phyloP scores from a whole-genome alignment of 2,113 vertebrate species.

The Tiliqua scincoides region DNA sequence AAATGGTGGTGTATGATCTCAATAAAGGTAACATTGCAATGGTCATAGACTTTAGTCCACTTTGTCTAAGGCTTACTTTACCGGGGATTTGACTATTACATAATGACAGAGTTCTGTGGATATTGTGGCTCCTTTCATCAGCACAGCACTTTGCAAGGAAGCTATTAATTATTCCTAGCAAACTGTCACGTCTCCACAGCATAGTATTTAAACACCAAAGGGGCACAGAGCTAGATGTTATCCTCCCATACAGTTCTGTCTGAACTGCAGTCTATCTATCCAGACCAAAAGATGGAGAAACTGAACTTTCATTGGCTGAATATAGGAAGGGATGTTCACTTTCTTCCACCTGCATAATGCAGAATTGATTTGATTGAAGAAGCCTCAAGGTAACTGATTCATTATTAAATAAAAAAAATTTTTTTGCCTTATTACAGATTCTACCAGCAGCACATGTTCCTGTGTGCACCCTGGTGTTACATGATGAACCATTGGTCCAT shows the following conservation, averaged over 20 bases:
- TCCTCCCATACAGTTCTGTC: neutral
- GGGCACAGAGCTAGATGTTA: neutral
- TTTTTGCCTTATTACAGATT: neutral
- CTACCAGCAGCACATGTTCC: neutral
- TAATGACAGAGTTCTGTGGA: neutral
- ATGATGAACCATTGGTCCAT: too few species aligned
- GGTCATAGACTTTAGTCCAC: neutral
- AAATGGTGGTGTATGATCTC: too few species aligned
- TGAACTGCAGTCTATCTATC: neutral
- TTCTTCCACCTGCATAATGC: neutral
- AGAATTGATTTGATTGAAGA: neutral
- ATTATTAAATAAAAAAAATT: neutral
- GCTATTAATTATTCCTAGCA: conserved; percentile 5
- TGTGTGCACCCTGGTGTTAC: neutral
- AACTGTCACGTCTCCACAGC: neutral
- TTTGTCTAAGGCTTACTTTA: neutral
- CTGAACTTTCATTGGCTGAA: neutral
- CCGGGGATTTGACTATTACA: neutral
- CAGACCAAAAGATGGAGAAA: neutral
- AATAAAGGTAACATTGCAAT: neutral
- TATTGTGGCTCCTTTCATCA: neutral
- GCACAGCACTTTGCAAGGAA: conserved; percentile 1
- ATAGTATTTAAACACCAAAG: neutral
- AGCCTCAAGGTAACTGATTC: neutral
- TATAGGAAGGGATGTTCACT: neutral